Conservation (phyloP, 2,113 vertebrate species). For the Rhizomys pruinosus region DNA sequence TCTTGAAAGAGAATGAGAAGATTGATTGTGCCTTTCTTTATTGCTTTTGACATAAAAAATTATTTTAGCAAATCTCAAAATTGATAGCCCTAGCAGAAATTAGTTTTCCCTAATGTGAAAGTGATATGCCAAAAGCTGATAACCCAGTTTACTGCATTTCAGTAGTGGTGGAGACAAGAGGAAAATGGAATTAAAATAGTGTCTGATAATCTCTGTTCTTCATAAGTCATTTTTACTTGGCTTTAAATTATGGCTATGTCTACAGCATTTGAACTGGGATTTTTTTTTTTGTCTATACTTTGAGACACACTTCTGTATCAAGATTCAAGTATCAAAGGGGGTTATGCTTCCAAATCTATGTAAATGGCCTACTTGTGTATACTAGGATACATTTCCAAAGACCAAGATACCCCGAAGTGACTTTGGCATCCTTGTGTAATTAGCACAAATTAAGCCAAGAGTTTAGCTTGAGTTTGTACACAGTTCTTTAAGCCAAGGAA, state of each 20-base stretch:
- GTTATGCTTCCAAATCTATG: neutral
- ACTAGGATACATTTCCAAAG: neutral
- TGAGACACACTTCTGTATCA: neutral
- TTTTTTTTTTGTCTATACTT: conserved; percentile 11
- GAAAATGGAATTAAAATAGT: conserved; percentile 4
- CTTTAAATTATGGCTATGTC: neutral
- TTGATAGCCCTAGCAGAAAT: neutral
- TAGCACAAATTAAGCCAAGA: conserved; percentile 24
- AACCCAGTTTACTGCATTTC: neutral
- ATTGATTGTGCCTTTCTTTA: neutral
- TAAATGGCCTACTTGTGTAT: neutral
- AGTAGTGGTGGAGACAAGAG: neutral
- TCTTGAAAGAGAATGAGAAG: neutral
- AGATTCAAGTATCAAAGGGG: neutral
- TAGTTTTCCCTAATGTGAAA: conserved; percentile 23
- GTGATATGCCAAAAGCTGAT: neutral
- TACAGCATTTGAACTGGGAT: neutral
- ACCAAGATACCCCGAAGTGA: neutral
- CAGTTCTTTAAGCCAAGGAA: conserved; percentile 33
- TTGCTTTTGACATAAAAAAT: conserved; percentile 50
- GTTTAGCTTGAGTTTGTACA: conserved; percentile 26
- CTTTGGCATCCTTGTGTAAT: conserved; percentile 11
- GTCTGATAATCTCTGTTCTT: neutral
- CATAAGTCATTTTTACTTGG: neutral
- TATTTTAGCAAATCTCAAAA: conserved; percentile 35